Evolutionary conservation across 2,797 vertebrate genomes (phyloP).

Genomic region (Pseudochirops corinnae): DNA sequence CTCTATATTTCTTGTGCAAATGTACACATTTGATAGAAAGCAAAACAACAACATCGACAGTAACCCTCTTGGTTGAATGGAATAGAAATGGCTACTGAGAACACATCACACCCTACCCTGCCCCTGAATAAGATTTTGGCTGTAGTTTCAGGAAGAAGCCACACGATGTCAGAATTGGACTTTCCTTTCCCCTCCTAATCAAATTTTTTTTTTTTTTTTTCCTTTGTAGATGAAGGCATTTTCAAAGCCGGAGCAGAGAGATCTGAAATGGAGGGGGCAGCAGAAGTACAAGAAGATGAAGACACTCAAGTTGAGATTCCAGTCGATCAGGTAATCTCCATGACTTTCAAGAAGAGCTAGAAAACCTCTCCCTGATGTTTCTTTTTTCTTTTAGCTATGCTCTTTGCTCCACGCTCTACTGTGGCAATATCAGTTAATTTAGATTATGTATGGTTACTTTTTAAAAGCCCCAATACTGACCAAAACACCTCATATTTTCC

Average conservation of each 20-base stretch:
- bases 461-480: neutral
- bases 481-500: neutral
- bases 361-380: neutral
- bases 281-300: constrained; percentile 88
- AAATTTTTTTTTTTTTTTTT: constrained; percentile 58
- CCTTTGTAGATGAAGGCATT: constrained; percentile 84
- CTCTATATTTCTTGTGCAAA: neutral
- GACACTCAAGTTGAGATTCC: constrained; percentile 87
- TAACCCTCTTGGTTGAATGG: neutral
- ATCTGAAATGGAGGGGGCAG: constrained; percentile 84
- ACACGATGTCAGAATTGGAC: constrained; percentile 85
- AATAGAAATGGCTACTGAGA: neutral
- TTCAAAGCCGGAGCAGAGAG: constrained; percentile 86
- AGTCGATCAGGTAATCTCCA: constrained; percentile 84
- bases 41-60: neutral
- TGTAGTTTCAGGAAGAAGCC: constrained; percentile 78
- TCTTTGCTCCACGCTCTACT: neutral
- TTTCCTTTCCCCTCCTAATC: constrained; percentile 64
- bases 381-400: constrained; percentile 1
- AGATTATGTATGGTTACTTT: neutral
- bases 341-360: neutral
- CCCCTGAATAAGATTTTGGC: neutral
- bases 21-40: neutral
- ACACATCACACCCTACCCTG: neutral
- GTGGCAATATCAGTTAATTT: neutral